Evolutionary conservation across 2,113 vertebrate genomes (phyloP).

Genomic region (Hemichromis elongatus): DNA sequence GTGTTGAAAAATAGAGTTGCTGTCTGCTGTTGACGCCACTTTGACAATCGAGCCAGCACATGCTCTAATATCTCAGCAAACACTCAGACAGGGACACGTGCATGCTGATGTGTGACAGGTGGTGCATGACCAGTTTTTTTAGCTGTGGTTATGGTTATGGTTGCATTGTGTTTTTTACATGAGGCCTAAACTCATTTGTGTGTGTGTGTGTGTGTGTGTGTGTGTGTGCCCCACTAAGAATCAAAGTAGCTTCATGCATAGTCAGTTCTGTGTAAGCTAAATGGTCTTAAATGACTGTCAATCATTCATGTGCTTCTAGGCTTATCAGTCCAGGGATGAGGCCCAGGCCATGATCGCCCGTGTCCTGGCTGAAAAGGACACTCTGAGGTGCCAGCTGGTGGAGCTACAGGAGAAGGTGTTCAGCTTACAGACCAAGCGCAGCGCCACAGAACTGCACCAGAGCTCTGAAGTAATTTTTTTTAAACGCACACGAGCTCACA

Average conservation of each 20-base stretch:
- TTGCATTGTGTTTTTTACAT: not conserved
- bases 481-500: fast-evolving
- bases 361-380: constrained; percentile 82
- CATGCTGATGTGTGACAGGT: not conserved
- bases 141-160: not conserved
- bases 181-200: not conserved
- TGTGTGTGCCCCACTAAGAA: not conserved
- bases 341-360: constrained; percentile 79
- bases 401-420: constrained; percentile 76
- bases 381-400: constrained; percentile 76
- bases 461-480: constrained; percentile 21
- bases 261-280: not conserved
- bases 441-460: not conserved
- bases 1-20: not conserved
- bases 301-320: constrained; percentile 52
- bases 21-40: not conserved
- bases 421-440: constrained; percentile 40
- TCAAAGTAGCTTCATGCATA: not conserved
- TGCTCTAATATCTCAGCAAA: not conserved
- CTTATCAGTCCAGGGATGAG: constrained; percentile 78
- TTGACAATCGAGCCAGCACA: not conserved
- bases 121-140: not conserved
- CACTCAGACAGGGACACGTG: not conserved
- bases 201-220: too few relatives aligned
- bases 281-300: not conserved